Evolutionary conservation across 2,113 vertebrate species (phyloP).

Genomic region (Naja naja): DNA sequence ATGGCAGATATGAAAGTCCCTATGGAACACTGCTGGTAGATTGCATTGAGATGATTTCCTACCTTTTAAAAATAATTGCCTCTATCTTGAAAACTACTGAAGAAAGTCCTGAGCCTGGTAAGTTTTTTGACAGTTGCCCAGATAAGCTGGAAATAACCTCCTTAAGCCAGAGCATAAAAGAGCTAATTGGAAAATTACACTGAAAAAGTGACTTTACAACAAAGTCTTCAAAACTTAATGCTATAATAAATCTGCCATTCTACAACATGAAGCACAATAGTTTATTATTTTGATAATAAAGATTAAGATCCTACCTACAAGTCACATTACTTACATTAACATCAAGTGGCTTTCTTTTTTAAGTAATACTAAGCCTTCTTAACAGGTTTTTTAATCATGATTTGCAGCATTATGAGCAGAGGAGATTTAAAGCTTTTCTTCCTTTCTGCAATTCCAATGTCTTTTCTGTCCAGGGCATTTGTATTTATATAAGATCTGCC

Average conservation of each 20-base stretch:
- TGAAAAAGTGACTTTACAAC: not conserved
- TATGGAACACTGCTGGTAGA: not conserved
- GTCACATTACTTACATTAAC: not conserved
- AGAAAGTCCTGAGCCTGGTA: conserved; percentile 9
- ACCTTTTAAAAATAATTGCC: conserved; percentile 20
- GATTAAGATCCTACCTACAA: not conserved
- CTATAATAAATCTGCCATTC: not conserved
- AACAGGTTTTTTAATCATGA: not conserved
- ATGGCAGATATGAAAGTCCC: not conserved
- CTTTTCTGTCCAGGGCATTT: not conserved
- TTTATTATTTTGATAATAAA: not conserved
- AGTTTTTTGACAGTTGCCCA: not conserved
- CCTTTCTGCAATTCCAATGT: not conserved
- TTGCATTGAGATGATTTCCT: not conserved
- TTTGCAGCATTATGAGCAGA: not conserved
- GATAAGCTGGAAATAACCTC: not conserved
- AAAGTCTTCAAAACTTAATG: not conserved
- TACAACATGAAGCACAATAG: not conserved
- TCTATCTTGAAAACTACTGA: conserved; percentile 2
- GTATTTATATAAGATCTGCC: not conserved
- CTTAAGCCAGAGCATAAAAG: not conserved
- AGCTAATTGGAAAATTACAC: not conserved
- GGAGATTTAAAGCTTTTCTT: not conserved
- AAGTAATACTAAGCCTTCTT: not conserved
- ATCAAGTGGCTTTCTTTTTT: not conserved